Conservation (phyloP, 2,113 vertebrate species). For the Lepisosteus oculatus region DNA sequence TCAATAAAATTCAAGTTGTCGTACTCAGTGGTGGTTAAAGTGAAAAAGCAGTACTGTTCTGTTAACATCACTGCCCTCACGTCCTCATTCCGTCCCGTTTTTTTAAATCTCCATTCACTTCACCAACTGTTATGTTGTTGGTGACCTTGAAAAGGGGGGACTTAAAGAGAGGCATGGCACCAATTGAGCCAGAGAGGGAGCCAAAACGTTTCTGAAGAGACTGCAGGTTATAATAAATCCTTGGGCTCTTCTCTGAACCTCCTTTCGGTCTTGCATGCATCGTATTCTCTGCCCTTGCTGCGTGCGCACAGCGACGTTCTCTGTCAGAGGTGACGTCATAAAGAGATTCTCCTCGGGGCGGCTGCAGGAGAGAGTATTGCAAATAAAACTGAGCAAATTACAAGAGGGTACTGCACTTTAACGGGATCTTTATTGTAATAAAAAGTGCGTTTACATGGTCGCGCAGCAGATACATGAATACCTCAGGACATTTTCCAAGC, state of each 20-base stretch:
- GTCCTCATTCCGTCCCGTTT: too few relatives aligned
- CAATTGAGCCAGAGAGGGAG: not conserved
- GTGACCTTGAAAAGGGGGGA: not conserved
- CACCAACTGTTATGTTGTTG: not conserved
- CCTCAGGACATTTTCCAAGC: not conserved
- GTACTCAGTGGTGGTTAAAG: too few relatives aligned
- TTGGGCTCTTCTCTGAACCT: not conserved
- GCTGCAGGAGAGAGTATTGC: constrained; percentile 17
- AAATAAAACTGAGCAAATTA: constrained; percentile 10
- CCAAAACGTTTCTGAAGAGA: not conserved
- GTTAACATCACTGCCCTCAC: too few relatives aligned
- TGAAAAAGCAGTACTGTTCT: too few relatives aligned
- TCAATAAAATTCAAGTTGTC: too few relatives aligned
- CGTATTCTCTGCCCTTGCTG: not conserved
- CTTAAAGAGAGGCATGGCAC: not conserved
- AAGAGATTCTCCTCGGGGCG: constrained; percentile 25
- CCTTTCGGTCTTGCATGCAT: not conserved
- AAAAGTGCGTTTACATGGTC: constrained; percentile 6
- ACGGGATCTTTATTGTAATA: not conserved
- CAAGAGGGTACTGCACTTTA: not conserved
- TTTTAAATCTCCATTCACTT: not conserved
- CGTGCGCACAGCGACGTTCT: not conserved
- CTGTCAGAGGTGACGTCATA: constrained; percentile 21
- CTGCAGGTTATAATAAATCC: not conserved
- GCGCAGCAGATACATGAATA: not conserved